phyloP scores from a whole-genome alignment of 2,888 invertebrate species.

The Tenthredo mesomela region DNA sequence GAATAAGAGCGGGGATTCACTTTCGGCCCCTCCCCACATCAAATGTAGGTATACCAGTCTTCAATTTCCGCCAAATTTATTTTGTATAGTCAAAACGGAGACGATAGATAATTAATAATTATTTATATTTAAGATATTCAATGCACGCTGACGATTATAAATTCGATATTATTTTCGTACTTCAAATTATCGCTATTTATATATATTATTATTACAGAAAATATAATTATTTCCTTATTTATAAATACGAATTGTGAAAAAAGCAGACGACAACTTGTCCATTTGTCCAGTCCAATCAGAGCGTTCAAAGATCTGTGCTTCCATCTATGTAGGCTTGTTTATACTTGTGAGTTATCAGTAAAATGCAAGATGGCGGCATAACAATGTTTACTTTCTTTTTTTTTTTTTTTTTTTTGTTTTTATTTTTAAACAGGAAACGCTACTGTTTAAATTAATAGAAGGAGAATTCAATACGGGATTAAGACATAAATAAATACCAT shows the following conservation, averaged over 20 bases:
- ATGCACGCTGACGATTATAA: background rate
- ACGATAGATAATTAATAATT: background rate
- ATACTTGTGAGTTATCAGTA: background rate
- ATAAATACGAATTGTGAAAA: background rate
- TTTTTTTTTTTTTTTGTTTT: background rate
- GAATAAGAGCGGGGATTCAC: slow-evolving; percentile 42
- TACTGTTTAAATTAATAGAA: background rate
- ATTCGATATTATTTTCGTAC: background rate
- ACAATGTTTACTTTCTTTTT: background rate
- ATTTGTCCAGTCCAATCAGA: slow-evolving; percentile 2
- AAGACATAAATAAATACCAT: background rate
- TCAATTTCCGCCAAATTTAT: background rate
- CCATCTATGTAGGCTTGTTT: too few species aligned
- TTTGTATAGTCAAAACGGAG: background rate
- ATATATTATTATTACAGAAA: background rate
- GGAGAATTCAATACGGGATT: background rate
- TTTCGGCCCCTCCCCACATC: background rate
- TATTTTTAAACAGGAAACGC: background rate
- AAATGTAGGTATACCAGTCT: background rate
- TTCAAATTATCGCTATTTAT: background rate
- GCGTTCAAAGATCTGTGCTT: background rate
- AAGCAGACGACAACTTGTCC: slow-evolving; percentile 3
- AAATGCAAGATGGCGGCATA: background rate
- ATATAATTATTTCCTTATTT: background rate
- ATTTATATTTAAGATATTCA: background rate